Evolutionary conservation across 2,113 vertebrate genomes (phyloP).

Genomic region (Panthera leo): DNA sequence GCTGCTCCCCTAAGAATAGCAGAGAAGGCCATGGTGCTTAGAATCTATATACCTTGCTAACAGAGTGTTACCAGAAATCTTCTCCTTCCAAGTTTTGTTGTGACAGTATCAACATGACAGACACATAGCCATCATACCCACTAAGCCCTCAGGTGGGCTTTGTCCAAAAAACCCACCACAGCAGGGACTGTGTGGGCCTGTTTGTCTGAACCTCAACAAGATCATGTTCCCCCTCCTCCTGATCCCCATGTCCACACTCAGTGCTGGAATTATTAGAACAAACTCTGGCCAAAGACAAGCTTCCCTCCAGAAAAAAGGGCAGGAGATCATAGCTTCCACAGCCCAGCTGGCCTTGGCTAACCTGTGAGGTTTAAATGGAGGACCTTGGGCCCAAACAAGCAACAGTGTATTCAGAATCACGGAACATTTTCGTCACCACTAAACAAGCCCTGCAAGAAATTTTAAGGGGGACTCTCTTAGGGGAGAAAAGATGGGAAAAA

Average conservation of each 20-base stretch:
- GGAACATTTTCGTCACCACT: conserved; percentile 45
- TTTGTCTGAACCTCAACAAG: neutral
- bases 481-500: too few relatives aligned
- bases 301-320: neutral
- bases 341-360: rapidly evolving
- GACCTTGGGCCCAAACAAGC: neutral
- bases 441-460: too few relatives aligned
- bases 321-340: neutral
- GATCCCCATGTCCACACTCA: neutral
- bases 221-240: neutral
- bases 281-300: conserved; percentile 57
- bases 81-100: neutral
- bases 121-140: conserved; percentile 51
- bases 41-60: conserved; percentile 52
- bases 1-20: neutral
- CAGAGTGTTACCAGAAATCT: neutral
- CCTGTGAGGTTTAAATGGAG: conserved; percentile 57
- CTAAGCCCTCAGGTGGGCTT: conserved; percentile 56
- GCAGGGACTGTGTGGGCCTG: conserved; percentile 34
- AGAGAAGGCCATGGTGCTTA: conserved; percentile 63
- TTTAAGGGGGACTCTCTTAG: too few relatives aligned
- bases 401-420: neutral
- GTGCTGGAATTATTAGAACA: neutral
- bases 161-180: neutral
- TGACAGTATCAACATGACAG: conserved; percentile 77